Percentiles rank a stretch among this genome's conserved stretches.
These are phyloP conservation scores for Leucoraja ocellata DNA, from an alignment of 2,797 vertebrate species.

Conservation along the genomic window DNA sequence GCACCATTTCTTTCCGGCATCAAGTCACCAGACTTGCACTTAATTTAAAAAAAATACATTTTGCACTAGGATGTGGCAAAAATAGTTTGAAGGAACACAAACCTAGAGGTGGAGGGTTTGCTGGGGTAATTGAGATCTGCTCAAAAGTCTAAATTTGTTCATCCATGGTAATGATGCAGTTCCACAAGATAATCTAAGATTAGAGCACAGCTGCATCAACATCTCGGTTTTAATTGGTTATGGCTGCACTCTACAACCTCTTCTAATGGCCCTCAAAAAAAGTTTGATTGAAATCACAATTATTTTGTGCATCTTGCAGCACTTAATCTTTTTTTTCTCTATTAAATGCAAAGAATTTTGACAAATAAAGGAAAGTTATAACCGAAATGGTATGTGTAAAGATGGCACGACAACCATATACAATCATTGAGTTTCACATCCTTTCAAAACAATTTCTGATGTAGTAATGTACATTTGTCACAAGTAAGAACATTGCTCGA, in stretches of 20 bases:
- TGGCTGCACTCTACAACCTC: neutral
- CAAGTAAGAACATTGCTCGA: neutral
- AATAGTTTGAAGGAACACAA: neutral
- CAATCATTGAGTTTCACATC: neutral
- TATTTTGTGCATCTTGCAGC: neutral
- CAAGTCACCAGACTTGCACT: neutral
- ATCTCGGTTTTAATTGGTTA: neutral
- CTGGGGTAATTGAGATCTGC: too few relatives aligned
- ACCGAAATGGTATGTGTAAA: neutral
- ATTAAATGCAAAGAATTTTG: neutral
- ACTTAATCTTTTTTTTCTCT: neutral
- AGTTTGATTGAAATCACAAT: neutral
- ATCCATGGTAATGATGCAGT: neutral
- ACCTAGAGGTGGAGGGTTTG: neutral
- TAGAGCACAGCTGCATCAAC: neutral
- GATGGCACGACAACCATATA: neutral
- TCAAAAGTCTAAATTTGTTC: neutral
- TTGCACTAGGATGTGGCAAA: neutral
- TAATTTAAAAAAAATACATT: neutral
- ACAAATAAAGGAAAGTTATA: neutral
- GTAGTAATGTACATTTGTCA: neutral
- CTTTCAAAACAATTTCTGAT: neutral
- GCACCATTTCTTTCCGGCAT: neutral
- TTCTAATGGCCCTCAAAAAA: neutral
- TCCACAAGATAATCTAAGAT: conserved; percentile 6